These are phyloP conservation scores for Netelia inedita DNA, from an alignment of 2,888 invertebrate genomes.

Conservation along the genomic window DNA sequence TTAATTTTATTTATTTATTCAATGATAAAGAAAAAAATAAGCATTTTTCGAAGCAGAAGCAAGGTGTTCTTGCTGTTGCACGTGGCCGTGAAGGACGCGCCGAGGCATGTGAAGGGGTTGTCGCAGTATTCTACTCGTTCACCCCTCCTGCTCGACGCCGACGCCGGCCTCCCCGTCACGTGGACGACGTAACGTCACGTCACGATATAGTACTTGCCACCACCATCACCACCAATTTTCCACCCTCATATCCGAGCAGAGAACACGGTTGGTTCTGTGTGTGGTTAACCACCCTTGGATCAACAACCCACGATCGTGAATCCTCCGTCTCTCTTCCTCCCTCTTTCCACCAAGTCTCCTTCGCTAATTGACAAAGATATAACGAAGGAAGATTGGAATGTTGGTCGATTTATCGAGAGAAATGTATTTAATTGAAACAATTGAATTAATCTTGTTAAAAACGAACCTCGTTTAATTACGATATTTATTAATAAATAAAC, in stretches of 20 bases:
- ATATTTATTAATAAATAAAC: no score
- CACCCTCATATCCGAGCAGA: conserved; percentile 43
- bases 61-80: conserved; percentile 68
- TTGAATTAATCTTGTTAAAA: no score
- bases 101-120: conserved; percentile 81
- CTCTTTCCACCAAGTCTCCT: conserved; percentile 21
- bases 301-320: conserved; percentile 62
- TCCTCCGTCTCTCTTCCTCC: conserved; percentile 22
- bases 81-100: conserved; percentile 80
- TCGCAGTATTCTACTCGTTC: conserved; percentile 77
- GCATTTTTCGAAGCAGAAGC: conserved; percentile 10
- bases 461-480: no score
- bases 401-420: not conserved
- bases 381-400: not conserved
- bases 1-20: not conserved
- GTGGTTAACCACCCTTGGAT: conserved; percentile 72
- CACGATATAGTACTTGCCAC: conserved; percentile 56
- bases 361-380: conserved; percentile 59
- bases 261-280: conserved; percentile 51
- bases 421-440: not conserved
- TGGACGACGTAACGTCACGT: conserved; percentile 76
- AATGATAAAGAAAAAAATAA: not conserved
- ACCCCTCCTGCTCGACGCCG: conserved; percentile 74
- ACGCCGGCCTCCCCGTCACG: conserved; percentile 79
- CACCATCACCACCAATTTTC: conserved; percentile 31